phyloP scores from a whole-genome alignment of 1,140 invertebrate genomes.

The Drosophila sp. region DNA sequence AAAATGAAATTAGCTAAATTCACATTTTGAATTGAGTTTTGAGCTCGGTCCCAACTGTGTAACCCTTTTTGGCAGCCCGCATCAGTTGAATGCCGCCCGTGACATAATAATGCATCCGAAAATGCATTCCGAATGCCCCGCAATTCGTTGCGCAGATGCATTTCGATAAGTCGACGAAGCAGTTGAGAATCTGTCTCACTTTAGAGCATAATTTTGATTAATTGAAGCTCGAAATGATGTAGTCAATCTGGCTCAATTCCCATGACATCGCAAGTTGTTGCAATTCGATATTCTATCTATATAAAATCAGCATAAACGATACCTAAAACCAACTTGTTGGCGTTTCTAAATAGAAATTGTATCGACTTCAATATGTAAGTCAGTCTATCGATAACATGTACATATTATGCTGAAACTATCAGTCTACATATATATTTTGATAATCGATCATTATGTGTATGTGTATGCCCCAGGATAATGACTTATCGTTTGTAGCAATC shows the following conservation, averaged over 20 bases:
- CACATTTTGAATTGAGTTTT: conserved; percentile 6
- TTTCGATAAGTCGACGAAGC: conserved; percentile 36
- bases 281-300: too few species aligned
- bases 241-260: conserved; percentile 1
- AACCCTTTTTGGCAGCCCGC: conserved; percentile 66
- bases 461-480: too few species aligned
- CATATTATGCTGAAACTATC: too few species aligned
- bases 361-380: too few species aligned
- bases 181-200: conserved; percentile 11
- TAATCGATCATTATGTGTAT: too few species aligned
- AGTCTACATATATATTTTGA: too few species aligned
- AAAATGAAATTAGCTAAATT: conserved; percentile 75
- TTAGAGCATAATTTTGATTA: conserved; percentile 57
- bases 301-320: too few species aligned
- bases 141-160: conserved; percentile 65
- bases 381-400: too few species aligned
- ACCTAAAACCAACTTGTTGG: too few species aligned
- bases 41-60: conserved; percentile 3
- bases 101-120: conserved; percentile 62
- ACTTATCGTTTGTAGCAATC: neutral
- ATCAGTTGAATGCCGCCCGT: conserved; percentile 34
- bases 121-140: conserved; percentile 19
- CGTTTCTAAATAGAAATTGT: too few species aligned
- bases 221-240: conserved; percentile 23
- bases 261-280: too few species aligned